Percentiles rank a stretch among this genome's conserved stretches.
Conservation (phyloP, 92 coral and sea anemone species). For the Palythoa grandiflora region DNA sequence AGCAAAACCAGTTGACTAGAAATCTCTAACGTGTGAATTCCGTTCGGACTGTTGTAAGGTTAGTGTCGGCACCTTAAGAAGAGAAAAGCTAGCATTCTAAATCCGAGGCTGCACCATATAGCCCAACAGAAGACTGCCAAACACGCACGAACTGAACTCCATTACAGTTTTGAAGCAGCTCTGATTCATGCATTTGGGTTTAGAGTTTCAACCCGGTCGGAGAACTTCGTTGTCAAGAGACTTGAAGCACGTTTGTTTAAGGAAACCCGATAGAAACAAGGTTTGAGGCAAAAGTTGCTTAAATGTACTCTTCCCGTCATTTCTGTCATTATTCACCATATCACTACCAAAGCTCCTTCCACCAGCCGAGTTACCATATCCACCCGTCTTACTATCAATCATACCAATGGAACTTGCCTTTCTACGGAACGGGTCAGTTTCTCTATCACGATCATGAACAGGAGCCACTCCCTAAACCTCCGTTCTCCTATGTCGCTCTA, state of each 20-base stretch:
- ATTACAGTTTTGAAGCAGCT: neutral
- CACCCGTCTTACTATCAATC: constrained; percentile 15
- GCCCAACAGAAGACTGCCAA: neutral
- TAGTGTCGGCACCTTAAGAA: neutral
- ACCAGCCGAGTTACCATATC: constrained; percentile 15
- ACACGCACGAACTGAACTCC: neutral
- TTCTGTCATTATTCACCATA: constrained; percentile 20
- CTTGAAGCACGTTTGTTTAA: neutral
- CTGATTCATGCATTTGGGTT: neutral
- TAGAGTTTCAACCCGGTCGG: neutral
- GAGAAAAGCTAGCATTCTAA: neutral
- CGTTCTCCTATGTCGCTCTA: constrained; percentile 96
- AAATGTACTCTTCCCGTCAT: constrained; percentile 30
- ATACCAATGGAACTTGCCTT: constrained; percentile 14
- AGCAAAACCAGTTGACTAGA: constrained; percentile 27
- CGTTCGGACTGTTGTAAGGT: neutral
- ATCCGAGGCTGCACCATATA: neutral
- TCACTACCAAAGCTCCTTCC: neutral
- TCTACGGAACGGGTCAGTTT: constrained; percentile 17
- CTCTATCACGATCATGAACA: constrained; percentile 10
- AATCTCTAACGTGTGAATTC: constrained; percentile 26
- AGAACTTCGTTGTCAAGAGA: neutral
- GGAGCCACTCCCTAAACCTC: constrained; percentile 95
- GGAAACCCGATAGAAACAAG: neutral
- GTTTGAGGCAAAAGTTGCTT: neutral